Evolutionary conservation across 2,888 invertebrate genomes (phyloP), one percentile per base, ranked within the genome.

Genomic region (Orthosia gothica): DNA sequence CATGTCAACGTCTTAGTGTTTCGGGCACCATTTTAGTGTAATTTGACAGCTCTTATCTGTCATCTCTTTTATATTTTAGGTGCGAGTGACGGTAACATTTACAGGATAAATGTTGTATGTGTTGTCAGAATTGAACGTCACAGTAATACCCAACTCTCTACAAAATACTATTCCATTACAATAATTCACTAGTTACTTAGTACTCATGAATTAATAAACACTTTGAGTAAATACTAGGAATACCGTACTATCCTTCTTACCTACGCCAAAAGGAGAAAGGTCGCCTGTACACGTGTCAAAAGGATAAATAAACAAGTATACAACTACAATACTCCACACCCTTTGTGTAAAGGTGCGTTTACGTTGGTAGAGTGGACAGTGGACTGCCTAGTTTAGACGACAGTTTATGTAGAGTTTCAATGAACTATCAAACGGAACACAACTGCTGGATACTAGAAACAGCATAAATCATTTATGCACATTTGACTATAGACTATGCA

Each of bases 271-370:
- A 49, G 23, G 45, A 5, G 5, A 77, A 26, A 50, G 70, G 63
- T 63, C 18, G 12, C 5, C 1, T 12, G 15, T 26, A 64, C 40
- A 73, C 20, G 23, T 64, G 63, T 73, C 63, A 23, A n/a, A 57
- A 23, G 23, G 15, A 57, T 57, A 65, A 81, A 77, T 52, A 66
- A 65, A 77, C 73, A 40, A 40, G 40, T 40, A 65, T n/a, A 45
- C 40, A 20, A 50, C 49, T 59, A 47, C 18, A 80, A n/a, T 15
- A 15, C 9, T 47, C 32, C 45, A 80, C 45, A 59, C 5, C 20
- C 18, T 68, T 67, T 64, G 55, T 40, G 15, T 58, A 9, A 49
- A 5, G 59, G 40, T 26, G 32, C 23, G 61, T 68, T 79, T 45
- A 69, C 12, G 0, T 57, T 61, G n/a, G 59, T 61, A n/a, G 23